Evolutionary conservation across 2,888 invertebrate species (phyloP), one percentile per base, ranked within the genome.

Genomic region (Agrochola lota): DNA sequence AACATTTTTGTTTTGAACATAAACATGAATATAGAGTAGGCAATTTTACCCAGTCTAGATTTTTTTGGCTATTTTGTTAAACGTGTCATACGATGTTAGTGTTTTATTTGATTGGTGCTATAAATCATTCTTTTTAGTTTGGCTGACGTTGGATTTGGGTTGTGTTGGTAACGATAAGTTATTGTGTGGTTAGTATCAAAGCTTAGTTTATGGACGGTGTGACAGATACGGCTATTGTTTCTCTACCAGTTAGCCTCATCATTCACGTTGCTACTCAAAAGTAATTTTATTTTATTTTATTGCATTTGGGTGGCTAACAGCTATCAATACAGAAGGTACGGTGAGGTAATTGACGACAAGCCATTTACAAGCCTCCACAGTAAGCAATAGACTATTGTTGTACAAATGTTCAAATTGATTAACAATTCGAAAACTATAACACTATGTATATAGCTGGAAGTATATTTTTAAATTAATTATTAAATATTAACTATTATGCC

Each of bases 1-100:
- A 85, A 59, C 63, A 49, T 81, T 85, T 83, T 81, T 69, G 55
- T 85, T 71, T 62, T 35, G 9, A 59, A 68, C 49, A 67, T 20
- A 71, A 71, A 57, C 4, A 85, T 85, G 81, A 71, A 80, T 85
- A 82, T 85, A 81, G 26, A 83, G n/a, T n/a, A 75, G 71, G 55
- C 49, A 71, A 63, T 80, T 79, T 80, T 70, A 66, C 52, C 6
- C 9, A 0, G 20, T 23, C 49, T 60, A 43, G 11, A n/a, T 60
- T 60, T 78, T 76, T 69, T 5, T 23, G 20, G 7, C 1, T 59
- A 20, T 72, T 46, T 59, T 83, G 46, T 63, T 26, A 77, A 20
- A 77, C 77, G 68, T 83, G 78, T 77, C 64, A 49, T 57, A 67
- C 0, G 4, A 12, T 26, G 60, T 67, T 67, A 59, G 70, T 30